A percentile compares a stretch with the other conserved stretches of the same genome.
phyloP scores from a whole-genome alignment of 2,113 vertebrate species.

The Cettia cetti region DNA sequence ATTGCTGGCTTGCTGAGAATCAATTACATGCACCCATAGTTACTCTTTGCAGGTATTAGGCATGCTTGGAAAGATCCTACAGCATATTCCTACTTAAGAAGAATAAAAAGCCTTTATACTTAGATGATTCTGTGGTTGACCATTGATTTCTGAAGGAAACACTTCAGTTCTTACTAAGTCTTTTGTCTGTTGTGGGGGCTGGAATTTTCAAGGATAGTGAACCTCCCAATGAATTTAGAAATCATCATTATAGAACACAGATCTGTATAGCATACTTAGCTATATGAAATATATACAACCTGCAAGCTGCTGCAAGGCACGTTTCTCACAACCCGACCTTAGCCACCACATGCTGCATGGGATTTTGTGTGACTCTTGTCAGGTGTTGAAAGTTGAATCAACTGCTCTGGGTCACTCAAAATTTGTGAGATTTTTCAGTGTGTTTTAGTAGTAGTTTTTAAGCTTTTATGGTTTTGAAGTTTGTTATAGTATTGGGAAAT shows the following conservation, averaged over 20 bases:
- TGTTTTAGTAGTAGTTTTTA: neutral
- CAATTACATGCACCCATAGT: neutral
- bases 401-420: neutral
- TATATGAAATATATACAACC: neutral
- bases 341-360: fast-evolving
- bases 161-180: neutral
- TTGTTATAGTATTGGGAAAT: neutral
- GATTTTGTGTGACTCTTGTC: neutral
- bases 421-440: neutral
- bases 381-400: neutral
- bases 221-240: neutral
- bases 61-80: neutral
- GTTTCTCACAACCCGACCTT: neutral
- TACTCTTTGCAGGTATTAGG: neutral
- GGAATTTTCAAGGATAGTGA: neutral
- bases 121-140: neutral
- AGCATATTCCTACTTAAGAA: neutral
- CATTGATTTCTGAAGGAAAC: neutral
- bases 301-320: neutral
- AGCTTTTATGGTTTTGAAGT: neutral
- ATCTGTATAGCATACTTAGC: neutral
- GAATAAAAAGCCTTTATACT: neutral
- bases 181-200: neutral
- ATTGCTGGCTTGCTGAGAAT: neutral
- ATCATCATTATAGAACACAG: neutral